Evolutionary conservation across 2,797 vertebrate genomes (phyloP).

Genomic region (Typhlichthys eigenmanni): DNA sequence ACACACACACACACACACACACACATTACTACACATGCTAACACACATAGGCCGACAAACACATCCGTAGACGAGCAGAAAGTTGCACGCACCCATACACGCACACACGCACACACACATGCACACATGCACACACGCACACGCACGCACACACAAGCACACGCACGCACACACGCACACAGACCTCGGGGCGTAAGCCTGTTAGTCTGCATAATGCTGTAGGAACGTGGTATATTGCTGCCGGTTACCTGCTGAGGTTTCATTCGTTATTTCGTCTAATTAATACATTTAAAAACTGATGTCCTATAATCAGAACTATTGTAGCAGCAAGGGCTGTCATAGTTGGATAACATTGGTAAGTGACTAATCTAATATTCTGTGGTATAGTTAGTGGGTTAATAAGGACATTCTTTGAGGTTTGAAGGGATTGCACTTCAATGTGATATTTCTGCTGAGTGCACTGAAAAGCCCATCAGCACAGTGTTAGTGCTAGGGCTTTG

Average conservation of each 20-base stretch:
- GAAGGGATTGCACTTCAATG: slow-evolving; percentile 77
- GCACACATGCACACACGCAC: not conserved
- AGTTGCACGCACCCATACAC: not conserved
- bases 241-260: slow-evolving; percentile 64
- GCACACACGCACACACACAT: slow-evolving; percentile 2
- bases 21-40: not conserved
- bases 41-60: slow-evolving; percentile 1
- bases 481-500: slow-evolving; percentile 52
- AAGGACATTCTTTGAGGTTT: slow-evolving; percentile 72
- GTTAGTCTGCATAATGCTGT: not conserved
- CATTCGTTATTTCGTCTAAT: slow-evolving; percentile 70
- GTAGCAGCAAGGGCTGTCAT: slow-evolving; percentile 57
- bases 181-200: not conserved
- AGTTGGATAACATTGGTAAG: slow-evolving; percentile 67
- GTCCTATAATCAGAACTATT: slow-evolving; percentile 60
- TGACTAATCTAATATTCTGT: slow-evolving; percentile 68
- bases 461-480: slow-evolving; percentile 61
- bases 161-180: slow-evolving; percentile 5
- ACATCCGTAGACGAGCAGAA: not conserved
- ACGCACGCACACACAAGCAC: not conserved
- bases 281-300: slow-evolving; percentile 55
- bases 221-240: slow-evolving; percentile 46
- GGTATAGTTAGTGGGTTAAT: slow-evolving; percentile 70
- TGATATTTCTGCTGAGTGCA: slow-evolving; percentile 77
- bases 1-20: slow-evolving; percentile 13